These are phyloP conservation scores for Miichthys miiuy DNA, from an alignment of 2,797 vertebrate species.

Conservation along the genomic window DNA sequence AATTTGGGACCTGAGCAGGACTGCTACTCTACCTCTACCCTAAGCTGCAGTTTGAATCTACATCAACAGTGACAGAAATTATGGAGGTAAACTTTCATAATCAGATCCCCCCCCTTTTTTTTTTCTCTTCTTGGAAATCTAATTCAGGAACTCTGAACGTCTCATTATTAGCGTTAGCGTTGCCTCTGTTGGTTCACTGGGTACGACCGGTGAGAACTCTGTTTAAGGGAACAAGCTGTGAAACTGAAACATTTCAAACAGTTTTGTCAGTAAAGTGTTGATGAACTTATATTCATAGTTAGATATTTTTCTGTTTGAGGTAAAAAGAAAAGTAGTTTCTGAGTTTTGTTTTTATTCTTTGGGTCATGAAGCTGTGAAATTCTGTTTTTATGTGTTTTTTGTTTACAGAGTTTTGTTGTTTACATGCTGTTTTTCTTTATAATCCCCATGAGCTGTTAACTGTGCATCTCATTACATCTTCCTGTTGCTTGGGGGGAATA, in stretches of 20 bases:
- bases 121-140: too few species aligned
- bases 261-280: background rate
- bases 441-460: constrained; percentile 27
- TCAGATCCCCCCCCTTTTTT: background rate
- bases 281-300: background rate
- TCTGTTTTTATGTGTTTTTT: constrained; percentile 5
- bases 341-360: background rate
- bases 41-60: too few species aligned
- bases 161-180: fast-evolving
- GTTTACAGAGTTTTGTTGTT: constrained; percentile 34
- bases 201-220: background rate
- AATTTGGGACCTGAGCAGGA: background rate
- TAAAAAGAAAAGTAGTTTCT: background rate
- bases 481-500: background rate
- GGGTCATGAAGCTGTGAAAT: constrained; percentile 41
- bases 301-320: background rate
- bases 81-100: background rate
- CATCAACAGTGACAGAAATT: background rate
- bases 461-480: constrained; percentile 34
- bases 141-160: background rate
- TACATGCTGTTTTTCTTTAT: background rate
- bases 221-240: constrained; percentile 23
- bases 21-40: too few species aligned
- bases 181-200: background rate
- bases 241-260: background rate